phyloP scores from a whole-genome alignment of 2,113 vertebrate genomes.

The Clarias gariepinus region DNA sequence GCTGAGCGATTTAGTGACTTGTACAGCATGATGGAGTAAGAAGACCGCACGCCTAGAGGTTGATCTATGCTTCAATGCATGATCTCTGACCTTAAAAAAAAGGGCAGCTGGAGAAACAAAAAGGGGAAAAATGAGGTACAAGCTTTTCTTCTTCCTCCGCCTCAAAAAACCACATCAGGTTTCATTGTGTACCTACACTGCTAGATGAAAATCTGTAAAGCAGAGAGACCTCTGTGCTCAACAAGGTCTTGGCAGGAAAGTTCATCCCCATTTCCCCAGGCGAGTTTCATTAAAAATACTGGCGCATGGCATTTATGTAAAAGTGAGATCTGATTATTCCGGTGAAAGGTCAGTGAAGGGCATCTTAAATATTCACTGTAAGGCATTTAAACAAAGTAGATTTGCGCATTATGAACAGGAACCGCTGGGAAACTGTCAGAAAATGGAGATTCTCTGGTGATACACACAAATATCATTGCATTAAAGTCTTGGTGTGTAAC shows the following conservation, averaged over 20 bases:
- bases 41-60: background rate
- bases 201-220: conserved; percentile 40
- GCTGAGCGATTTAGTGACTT: background rate
- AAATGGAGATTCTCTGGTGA: background rate
- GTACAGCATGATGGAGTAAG: background rate
- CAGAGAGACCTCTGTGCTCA: background rate
- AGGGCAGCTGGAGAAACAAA: conserved; percentile 46
- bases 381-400: background rate
- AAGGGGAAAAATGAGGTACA: conserved; percentile 25
- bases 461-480: background rate
- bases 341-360: background rate
- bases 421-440: background rate
- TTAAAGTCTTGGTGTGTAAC: background rate
- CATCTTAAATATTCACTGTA: background rate
- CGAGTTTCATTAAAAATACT: background rate
- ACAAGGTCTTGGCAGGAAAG: background rate
- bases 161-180: background rate
- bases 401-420: background rate
- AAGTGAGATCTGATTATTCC: background rate
- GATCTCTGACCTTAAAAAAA: conserved; percentile 50
- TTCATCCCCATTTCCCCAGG: background rate
- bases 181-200: conserved; percentile 18
- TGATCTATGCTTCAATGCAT: conserved; percentile 33
- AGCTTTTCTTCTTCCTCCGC: conserved; percentile 33
- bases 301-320: background rate